phyloP scores from a whole-genome alignment of 1,140 invertebrate species.

The Aculops lycopersici region DNA sequence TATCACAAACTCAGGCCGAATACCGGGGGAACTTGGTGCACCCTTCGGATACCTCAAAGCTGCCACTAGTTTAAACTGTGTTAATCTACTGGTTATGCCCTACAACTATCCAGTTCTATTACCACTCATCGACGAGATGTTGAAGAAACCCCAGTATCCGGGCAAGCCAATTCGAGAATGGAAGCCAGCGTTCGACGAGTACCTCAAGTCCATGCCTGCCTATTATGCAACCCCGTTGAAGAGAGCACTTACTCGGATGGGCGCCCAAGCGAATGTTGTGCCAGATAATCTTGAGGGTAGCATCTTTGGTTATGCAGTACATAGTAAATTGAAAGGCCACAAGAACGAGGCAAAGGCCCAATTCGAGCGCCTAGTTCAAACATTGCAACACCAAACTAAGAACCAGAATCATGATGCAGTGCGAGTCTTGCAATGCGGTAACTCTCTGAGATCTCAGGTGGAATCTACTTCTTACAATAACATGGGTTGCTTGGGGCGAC shows the following conservation, averaged over 20 bases:
- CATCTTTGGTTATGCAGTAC: slow-evolving; percentile 58
- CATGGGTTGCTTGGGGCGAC: neutral
- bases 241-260: slow-evolving; percentile 63
- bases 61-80: slow-evolving; percentile 62
- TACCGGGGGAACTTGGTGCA: slow-evolving; percentile 26
- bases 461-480: neutral
- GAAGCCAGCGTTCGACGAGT: slow-evolving; percentile 61
- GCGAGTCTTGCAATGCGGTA: slow-evolving; percentile 20
- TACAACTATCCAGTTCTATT: slow-evolving; percentile 90
- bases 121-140: slow-evolving; percentile 65
- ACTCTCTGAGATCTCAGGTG: neutral
- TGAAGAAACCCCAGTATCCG: slow-evolving; percentile 39
- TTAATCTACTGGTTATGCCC: slow-evolving; percentile 87
- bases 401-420: slow-evolving; percentile 28
- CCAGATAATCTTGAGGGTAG: slow-evolving; percentile 60
- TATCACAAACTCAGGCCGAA: slow-evolving; percentile 56
- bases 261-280: slow-evolving; percentile 37
- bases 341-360: slow-evolving; percentile 75
- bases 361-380: slow-evolving; percentile 41
- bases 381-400: slow-evolving; percentile 27
- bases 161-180: slow-evolving; percentile 63
- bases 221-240: slow-evolving; percentile 76
- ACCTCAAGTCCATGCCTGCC: slow-evolving; percentile 67
- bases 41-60: slow-evolving; percentile 97
- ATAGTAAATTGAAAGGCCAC: slow-evolving; percentile 70